Base-by-base conservation (phyloP, 1,140 invertebrate genomes). In the Chironomus striatipennis region DNA sequence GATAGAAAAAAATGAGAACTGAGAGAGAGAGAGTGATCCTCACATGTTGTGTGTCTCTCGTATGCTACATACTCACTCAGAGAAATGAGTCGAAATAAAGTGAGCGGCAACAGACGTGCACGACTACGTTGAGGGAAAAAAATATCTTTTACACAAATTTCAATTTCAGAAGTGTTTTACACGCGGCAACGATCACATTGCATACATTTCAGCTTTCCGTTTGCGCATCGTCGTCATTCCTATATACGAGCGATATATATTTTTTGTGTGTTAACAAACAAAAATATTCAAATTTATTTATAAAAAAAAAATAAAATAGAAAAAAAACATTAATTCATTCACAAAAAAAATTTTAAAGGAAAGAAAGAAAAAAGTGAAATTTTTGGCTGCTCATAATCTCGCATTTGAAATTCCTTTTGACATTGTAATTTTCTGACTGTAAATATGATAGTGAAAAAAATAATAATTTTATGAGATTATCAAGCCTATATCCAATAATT, bases 281-380 rank as follows among this genome's bases (percentile, higher is more conserved):
- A 57, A 47, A 57, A 57, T 57, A 57, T 57, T 57, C n/a, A 57
- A 57, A 57, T 57, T 57, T 57, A 57, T 57, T 57, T 57, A 57
- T n/a, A 57, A 57, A 57, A 57, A n/a, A 57, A 57, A 57, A 57
- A 57, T 5, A 57, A 57, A 34, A 34, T 34, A 34, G 24, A 34
- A 34, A 34, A 34, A 34, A 57, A 57, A 57, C 47, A 57, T 57
- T 57, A 57, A 57, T 57, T 57, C 47, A 57, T 34, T 34, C 24
- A 34, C 24, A 57, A 57, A n/a, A 57, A 57, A 34, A 34, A 15
- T 57, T 57, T n/a, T 12, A 57, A 57, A 57, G 15, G n/a, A 57
- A 57, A 57, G 15, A 10, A 57, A 8, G 4, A 57, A 57, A 57
- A 57, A 57, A 57, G 47, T 57, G 47, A 57, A 57, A 57, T 57